Evolutionary conservation across 2,797 vertebrate genomes (phyloP), one percentile per base, ranked within the genome.

Genomic region (Sylvia borin): DNA sequence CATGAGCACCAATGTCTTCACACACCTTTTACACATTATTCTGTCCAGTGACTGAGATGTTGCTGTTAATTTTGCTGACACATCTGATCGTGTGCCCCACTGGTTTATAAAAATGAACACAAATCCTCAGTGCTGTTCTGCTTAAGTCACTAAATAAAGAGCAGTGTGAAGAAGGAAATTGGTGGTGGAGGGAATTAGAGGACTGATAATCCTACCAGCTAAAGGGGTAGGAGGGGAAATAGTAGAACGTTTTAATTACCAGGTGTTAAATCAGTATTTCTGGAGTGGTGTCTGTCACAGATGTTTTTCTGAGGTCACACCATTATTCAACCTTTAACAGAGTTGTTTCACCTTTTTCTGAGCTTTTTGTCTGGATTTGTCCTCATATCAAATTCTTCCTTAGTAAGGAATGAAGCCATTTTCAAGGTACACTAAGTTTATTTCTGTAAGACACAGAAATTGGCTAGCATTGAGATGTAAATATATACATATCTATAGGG

Each of bases 61-160:
- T 65, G 62, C 34, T 61, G 60, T 29, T 42, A 16, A 9, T 87
- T 74, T 40, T 61, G 61, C 60, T 84, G 84, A 8, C 36, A 32
- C 21, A 3, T 11, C 10, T 16, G 47, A 18, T 26, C 0, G 0
- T 51, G 66, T 45, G 18, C 60, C 43, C 36, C 60, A 1, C n/a
- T 11, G 31, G 31, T 62, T 81, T 22, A 9, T 75, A 27, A 64
- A 67, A 78, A 27, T 1, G 5, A 11, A 3, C 40, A 15, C 0
- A 2, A 57, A 65, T 25, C 42, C 38, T 83, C 67, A 5, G 24
- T 1, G 20, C 16, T 50, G 25, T n/a, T 84, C 51, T 51, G 27
- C 36, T 70, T 5, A 16, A 66, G 18, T 47, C 64, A 16, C 31
- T 26, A 6, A 57, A 32, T 43, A 58, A 76, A 48, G 6, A 60